Evolutionary conservation across 64 coral and sea anemone species (phyloP), one percentile per base, ranked within the genome.

Genomic region (Pocillopora damicornis): DNA sequence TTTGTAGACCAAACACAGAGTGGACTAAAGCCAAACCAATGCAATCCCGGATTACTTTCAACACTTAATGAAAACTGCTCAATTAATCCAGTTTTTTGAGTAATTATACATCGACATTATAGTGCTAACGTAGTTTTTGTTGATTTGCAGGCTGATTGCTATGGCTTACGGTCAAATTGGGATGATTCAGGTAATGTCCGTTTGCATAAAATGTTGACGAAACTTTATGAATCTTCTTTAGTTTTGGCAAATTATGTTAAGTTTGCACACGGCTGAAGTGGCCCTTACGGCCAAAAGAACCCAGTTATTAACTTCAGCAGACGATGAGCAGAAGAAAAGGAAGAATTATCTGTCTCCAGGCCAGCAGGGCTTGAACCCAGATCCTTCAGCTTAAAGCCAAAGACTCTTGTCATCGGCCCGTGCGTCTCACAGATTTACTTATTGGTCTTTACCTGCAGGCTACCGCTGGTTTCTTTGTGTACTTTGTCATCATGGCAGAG

Each of bases 401-500:
- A 17, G 20, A n/a, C 23, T 69, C 66, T 71, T 7, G 15, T 8
- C 64, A 67, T 67, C 4, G 16, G 22, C 15, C 4, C 22, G 2
- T 56, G 18, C 37, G 11, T 56, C 1, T 37, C 4, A 9, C 0
- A 75, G 10, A 4, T 56, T 17, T 16, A 18, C 62, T 23, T 69
- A 18, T 68, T 83, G 16, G 35, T 61, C 2, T 60, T 23, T 20
- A 72, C 84, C 22, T 74, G 7, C 60, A 98, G 96, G 96, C 96
- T 16, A 86, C 87, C n/a, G 96, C 96, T 58, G 96, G 96, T 11
- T 99, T 99, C 88, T 99, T 99, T 69, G 87, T 90, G 26, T 99
- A 99, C 85, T 95, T 99, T 88, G 96, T 99, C 35, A 99, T 99
- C 83, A 92, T 95, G 96, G 93, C 74, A 11, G 96, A 99, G n/a